Evolutionary conservation across 2,113 vertebrate genomes (phyloP), one percentile per base, ranked within the genome.

Genomic region (Electrona antarctica): DNA sequence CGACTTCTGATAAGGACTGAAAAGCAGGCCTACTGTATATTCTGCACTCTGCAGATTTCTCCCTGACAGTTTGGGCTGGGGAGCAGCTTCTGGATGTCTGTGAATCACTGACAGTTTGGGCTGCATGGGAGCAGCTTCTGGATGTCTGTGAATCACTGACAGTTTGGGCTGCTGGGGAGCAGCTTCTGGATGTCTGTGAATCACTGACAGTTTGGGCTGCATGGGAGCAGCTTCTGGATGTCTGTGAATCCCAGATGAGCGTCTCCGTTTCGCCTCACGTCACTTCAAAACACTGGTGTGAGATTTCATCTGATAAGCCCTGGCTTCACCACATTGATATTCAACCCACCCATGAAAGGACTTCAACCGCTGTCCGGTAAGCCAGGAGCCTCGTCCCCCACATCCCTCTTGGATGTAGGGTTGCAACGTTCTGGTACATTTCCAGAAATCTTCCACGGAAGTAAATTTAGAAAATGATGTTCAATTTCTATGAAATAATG

Each of bases 281-380:
- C 41, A 76, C 68, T 71, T 82, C 72, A 78, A 3, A 65, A 72
- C 64, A 60, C 48, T 33, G 46, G 47, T 41, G n/a, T 9, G 15
- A 45, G 59, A 78, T 75, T 67, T 55, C 67, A 68, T 72, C 64
- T 62, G 21, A 33, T 60, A 76, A 76, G 62, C 7, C 48, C 29
- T 54, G 12, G 51, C 46, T 60, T 60, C 15, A 12, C 29, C 11
- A 21, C 56, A 67, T 76, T 73, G 66, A 76, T 69, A 69, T 41
- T 10, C 68, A 76, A 51, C 29, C 33, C 41, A 67, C 50, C 66
- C 63, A 41, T 41, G 33, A 41, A 41, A 41, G 33, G 2, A 41
- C 33, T 6, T 41, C 33, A 41, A 6, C 41, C 51, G 11, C 58
- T 67, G 64, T 72, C 48, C 61, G 71, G 29, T 72, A 76, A 76